A percentile compares a stretch with the other conserved stretches of the same genome.
Conservation (phyloP, 2,113 vertebrate species). For the Pseudonaja textilis region DNA sequence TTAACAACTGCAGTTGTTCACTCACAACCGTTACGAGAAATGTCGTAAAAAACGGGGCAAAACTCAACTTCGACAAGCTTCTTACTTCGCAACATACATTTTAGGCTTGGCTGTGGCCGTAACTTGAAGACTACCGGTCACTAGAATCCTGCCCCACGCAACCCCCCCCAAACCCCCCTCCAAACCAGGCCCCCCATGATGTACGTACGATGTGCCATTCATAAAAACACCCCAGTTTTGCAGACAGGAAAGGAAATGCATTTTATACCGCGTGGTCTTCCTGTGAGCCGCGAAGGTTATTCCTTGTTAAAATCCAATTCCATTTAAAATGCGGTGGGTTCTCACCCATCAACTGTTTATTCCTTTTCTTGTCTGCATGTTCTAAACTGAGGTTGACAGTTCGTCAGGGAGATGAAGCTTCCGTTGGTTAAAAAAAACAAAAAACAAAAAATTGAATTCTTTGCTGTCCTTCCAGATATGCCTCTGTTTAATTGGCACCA, state of each 20-base stretch:
- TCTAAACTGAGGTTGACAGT: background rate
- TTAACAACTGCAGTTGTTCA: no score
- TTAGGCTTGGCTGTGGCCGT: no score
- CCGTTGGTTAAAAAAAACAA: background rate
- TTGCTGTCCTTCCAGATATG: background rate
- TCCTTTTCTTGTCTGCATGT: background rate
- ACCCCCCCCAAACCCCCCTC: no score
- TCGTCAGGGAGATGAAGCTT: background rate
- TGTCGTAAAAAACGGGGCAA: background rate
- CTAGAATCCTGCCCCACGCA: background rate
- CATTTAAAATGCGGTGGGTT: background rate
- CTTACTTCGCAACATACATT: background rate
- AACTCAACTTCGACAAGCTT: background rate
- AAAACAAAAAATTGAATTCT: background rate
- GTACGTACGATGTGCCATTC: background rate
- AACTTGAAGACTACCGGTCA: background rate
- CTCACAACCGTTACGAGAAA: no score
- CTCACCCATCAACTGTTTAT: background rate
- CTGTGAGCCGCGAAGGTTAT: background rate
- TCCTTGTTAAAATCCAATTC: background rate
- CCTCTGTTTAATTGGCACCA: background rate
- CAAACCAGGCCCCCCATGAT: background rate
- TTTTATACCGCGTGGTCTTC: background rate
- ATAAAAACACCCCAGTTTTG: background rate
- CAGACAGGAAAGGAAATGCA: background rate